Conservation (phyloP, 1,140 invertebrate species). For the Cardiocondyla obscurior region DNA sequence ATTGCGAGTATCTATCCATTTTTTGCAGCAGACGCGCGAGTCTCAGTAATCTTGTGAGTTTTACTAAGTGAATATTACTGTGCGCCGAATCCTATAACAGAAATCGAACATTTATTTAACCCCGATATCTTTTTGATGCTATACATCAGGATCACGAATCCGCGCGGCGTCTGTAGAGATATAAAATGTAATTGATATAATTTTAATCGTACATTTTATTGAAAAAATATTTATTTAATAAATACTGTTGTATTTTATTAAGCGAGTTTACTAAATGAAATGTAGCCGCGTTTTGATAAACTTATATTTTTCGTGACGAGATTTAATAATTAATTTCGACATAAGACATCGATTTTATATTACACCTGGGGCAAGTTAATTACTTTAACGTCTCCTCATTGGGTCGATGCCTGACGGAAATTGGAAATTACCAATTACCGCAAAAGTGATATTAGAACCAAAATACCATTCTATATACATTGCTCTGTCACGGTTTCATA, state of each 20-base stretch:
- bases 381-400: background rate
- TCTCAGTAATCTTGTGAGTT: conserved; percentile 96
- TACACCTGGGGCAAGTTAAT: conserved; percentile 23
- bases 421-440: conserved; percentile 35
- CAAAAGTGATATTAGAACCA: conserved; percentile 26
- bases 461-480: background rate
- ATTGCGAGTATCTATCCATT: conserved; percentile 98
- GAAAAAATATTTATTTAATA: background rate
- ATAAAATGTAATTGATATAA: background rate
- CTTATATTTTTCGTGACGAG: background rate
- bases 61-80: conserved; percentile 96
- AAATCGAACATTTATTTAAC: background rate
- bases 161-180: background rate
- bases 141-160: background rate
- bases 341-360: conserved; percentile 30
- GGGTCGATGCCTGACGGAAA: conserved; percentile 1
- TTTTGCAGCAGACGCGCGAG: conserved; percentile 97
- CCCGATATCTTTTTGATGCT: background rate
- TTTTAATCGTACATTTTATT: background rate
- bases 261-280: background rate
- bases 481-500: background rate
- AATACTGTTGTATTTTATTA: background rate
- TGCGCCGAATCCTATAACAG: conserved; percentile 86
- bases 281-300: too few species aligned
- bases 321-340: conserved; percentile 3